A percentile compares a stretch with the other conserved stretches of the same genome.
Evolutionary conservation across 2,797 vertebrate species (phyloP).

Genomic region (Eidolon dupreanum): DNA sequence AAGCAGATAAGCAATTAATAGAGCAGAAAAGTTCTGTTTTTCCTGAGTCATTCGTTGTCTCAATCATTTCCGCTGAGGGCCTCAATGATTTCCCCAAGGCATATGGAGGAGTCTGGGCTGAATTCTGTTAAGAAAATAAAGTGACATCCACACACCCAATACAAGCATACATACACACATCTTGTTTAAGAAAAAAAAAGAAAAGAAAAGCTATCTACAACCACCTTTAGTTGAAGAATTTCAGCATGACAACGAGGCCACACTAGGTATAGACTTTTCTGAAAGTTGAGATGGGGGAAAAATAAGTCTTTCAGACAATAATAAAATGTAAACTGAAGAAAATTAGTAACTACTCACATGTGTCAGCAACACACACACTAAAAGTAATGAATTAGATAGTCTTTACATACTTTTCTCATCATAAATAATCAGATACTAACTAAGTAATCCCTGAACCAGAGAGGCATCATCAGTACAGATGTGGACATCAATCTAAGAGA

Average conservation of each 20-base stretch:
- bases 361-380: constrained; percentile 26
- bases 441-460: constrained; percentile 1
- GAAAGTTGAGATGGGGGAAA: constrained; percentile 12
- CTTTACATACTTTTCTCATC: constrained; percentile 25
- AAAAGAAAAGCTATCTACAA: constrained; percentile 24
- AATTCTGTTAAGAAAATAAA: constrained; percentile 88
- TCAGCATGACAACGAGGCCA: constrained; percentile 15
- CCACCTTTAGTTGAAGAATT: constrained; percentile 10
- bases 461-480: neutral
- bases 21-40: constrained; percentile 94
- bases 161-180: neutral
- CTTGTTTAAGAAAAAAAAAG: neutral
- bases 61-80: constrained; percentile 90
- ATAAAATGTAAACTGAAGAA: constrained; percentile 45
- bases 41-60: constrained; percentile 89
- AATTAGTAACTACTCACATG: constrained; percentile 37
- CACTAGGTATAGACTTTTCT: neutral
- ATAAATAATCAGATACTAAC: constrained; percentile 6
- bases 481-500: neutral
- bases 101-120: constrained; percentile 89
- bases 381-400: neutral
- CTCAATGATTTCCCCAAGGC: constrained; percentile 90
- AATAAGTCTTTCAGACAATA: neutral
- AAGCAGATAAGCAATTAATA: constrained; percentile 94
- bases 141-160: constrained; percentile 2